These are phyloP conservation scores for Dendrolimus punctatus DNA, from an alignment of 1,140 invertebrate genomes.

Conservation along the genomic window DNA sequence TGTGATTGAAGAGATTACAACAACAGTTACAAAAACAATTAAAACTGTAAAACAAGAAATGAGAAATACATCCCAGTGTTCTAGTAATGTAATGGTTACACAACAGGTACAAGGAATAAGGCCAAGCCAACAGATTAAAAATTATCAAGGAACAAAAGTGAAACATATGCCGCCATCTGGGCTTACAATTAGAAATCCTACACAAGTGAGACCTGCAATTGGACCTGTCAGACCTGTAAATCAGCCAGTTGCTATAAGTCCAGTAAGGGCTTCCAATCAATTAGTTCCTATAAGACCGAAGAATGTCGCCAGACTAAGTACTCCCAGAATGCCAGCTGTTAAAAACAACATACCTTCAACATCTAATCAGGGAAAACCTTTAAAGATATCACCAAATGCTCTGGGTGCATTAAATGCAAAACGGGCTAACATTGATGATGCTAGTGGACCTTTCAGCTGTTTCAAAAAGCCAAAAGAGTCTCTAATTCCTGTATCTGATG, in stretches of 20 bases:
- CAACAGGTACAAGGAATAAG: conserved; percentile 30
- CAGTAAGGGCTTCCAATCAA: conserved; percentile 20
- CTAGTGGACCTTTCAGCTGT: conserved; percentile 39
- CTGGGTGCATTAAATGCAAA: conserved; percentile 25
- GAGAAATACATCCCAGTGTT: conserved; percentile 24
- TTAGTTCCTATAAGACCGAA: conserved; percentile 25
- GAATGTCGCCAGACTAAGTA: conserved; percentile 21
- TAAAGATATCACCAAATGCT: conserved; percentile 43
- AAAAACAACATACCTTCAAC: conserved; percentile 24
- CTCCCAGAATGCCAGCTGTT: conserved; percentile 21
- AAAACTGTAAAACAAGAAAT: conserved; percentile 51
- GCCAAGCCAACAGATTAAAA: conserved; percentile 23
- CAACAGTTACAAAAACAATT: conserved; percentile 62
- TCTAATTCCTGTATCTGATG: conserved; percentile 24
- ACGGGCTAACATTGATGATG: conserved; percentile 28
- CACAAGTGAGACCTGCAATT: conserved; percentile 14
- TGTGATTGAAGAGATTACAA: conserved; percentile 61
- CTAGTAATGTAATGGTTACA: conserved; percentile 17
- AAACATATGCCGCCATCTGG: conserved; percentile 30
- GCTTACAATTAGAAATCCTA: conserved; percentile 33
- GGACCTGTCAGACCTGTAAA: conserved; percentile 13
- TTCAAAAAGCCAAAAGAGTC: conserved; percentile 60
- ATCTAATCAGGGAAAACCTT: conserved; percentile 22
- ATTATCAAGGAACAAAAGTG: conserved; percentile 30
- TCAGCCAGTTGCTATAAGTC: conserved; percentile 35